These are phyloP conservation scores for Sarcoramphus papa DNA, from an alignment of 2,797 vertebrate genomes.

Conservation along the genomic window DNA sequence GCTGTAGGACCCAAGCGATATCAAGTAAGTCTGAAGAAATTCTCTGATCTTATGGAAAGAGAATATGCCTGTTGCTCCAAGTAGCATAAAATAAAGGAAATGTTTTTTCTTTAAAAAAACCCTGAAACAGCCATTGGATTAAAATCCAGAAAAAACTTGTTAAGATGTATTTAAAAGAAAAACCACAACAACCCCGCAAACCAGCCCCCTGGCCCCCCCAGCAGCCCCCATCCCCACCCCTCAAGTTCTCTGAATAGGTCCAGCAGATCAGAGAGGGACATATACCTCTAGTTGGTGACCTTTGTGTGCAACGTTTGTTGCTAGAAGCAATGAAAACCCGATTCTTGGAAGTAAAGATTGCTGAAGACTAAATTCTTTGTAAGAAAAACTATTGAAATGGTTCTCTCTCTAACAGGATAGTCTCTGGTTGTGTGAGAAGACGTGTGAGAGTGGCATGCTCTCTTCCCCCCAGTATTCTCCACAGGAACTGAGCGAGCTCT, in stretches of 20 bases:
- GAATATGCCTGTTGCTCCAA: background rate
- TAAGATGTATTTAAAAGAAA: background rate
- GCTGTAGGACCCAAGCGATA: conserved; percentile 91
- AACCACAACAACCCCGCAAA: background rate
- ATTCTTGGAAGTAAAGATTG: background rate
- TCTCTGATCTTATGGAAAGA: background rate
- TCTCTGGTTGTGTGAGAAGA: conserved; percentile 94
- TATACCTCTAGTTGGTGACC: background rate
- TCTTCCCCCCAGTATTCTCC: conserved; percentile 93
- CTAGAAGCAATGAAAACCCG: background rate
- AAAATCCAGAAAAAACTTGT: background rate
- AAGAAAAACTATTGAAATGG: background rate
- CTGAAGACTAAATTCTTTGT: background rate
- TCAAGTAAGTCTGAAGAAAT: conserved; percentile 67
- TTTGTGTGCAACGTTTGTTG: background rate
- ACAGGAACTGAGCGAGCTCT: conserved; percentile 82
- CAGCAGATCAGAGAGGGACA: background rate
- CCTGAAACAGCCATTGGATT: background rate
- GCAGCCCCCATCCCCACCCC: background rate
- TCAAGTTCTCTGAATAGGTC: background rate
- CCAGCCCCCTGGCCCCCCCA: background rate
- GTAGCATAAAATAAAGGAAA: background rate
- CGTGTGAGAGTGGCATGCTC: conserved; percentile 89
- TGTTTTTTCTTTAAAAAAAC: background rate
- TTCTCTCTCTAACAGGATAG: conserved; percentile 78